phyloP scores from a whole-genome alignment of 2,113 vertebrate species.

The Leucosticte australis region DNA sequence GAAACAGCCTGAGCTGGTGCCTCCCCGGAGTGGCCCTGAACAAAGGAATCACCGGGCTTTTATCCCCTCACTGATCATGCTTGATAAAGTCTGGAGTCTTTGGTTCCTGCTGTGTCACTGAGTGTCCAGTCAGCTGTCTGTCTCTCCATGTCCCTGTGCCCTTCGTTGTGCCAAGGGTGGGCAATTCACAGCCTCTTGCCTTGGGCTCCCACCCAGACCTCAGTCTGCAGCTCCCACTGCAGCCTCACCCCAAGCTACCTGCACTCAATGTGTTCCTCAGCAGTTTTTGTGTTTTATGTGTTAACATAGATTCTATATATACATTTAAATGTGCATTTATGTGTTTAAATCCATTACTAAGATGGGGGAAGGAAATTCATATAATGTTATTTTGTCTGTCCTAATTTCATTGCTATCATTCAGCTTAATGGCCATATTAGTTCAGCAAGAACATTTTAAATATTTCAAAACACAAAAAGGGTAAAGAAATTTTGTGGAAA shows the following conservation, averaged over 20 bases:
- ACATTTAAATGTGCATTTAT: neutral
- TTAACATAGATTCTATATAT: neutral
- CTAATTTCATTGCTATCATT: neutral
- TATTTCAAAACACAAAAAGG: neutral
- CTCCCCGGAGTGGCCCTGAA: neutral
- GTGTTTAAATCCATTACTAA: neutral
- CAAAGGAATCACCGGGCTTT: neutral
- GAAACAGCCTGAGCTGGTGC: accelerated
- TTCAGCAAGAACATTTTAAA: neutral
- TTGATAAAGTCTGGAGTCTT: neutral
- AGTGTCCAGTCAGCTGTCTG: accelerated
- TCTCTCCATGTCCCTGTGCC: accelerated
- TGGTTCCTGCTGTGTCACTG: neutral
- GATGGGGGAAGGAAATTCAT: neutral
- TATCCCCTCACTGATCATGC: neutral
- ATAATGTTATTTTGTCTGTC: neutral
- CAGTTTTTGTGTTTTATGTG: neutral
- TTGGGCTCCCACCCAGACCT: neutral
- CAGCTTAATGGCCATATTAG: neutral
- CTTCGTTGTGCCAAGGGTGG: accelerated
- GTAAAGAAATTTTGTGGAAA: neutral
- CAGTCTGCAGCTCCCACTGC: neutral
- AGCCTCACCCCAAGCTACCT: neutral
- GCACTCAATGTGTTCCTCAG: neutral
- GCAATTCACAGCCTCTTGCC: accelerated